These are phyloP conservation scores for Cantharis rufa DNA, from an alignment of 2,888 invertebrate species.

Conservation along the genomic window DNA sequence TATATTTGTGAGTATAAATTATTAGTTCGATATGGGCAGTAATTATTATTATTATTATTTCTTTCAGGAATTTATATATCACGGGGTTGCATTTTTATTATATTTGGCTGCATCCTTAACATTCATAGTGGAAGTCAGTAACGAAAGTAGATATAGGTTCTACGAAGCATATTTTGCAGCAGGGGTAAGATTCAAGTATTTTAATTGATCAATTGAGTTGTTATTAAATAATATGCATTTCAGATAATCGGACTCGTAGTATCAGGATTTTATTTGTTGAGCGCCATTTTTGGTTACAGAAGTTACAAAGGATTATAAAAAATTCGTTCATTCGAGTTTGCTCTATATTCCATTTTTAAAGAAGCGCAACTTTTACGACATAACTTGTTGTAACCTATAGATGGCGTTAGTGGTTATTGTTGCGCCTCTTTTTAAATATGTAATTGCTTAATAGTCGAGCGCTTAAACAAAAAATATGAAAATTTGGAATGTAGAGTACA, in stretches of 20 bases:
- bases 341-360: background rate
- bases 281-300: conserved; percentile 76
- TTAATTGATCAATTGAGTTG: background rate
- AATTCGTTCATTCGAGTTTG: background rate
- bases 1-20: conserved; percentile 67
- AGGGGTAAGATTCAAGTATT: conserved; percentile 62
- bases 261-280: conserved; percentile 72
- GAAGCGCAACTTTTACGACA: background rate
- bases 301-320: conserved; percentile 74
- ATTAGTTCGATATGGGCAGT: background rate
- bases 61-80: conserved; percentile 80
- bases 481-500: background rate
- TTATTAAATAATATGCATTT: conserved; percentile 47
- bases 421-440: background rate
- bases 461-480: background rate
- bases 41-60: conserved; percentile 1
- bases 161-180: conserved; percentile 74
- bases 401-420: background rate
- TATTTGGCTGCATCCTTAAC: conserved; percentile 72
- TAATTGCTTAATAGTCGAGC: background rate
- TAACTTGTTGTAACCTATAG: background rate
- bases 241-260: conserved; percentile 79
- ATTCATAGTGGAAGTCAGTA: conserved; percentile 69
- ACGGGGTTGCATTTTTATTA: conserved; percentile 73
- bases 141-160: conserved; percentile 53